Evolutionary conservation across 2,113 vertebrate genomes (phyloP), one percentile per base, ranked within the genome.

Genomic region (Oenanthe oenanthe): DNA sequence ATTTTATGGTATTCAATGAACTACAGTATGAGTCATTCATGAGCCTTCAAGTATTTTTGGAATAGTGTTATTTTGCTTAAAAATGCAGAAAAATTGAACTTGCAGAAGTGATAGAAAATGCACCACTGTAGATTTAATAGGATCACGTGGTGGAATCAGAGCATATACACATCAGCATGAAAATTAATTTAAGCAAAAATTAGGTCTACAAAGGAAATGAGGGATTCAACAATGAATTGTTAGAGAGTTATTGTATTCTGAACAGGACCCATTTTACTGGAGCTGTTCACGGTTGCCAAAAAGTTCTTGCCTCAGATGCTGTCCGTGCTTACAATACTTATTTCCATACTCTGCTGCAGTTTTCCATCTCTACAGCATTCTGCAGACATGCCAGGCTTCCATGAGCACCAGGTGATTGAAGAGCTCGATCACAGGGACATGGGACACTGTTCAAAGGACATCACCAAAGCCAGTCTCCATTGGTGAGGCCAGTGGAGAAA

Each of bases 11-110:
- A 81, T 94, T 96, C 96, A 96, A 56, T 97, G 88, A 98, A 97
- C 62, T 97, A 97, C 91, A 95, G 92, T 88, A 96, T 97, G 98
- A 98, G 97, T 98, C 97, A 98, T 95, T 97, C 96, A 95, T 83
- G 89, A 91, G 91, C 95, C 96, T 95, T 96, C 89, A 97, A 97
- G 95, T 98, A 98, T 98, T 98, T 98, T 97, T 96, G 97, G 97
- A 97, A 96, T 97, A 96, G 95, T 93, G 89, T 76, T 97, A 93
- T 97, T 97, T 97, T 96, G 88, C 94, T 97, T 96, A 95, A 92
- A 97, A 96, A 92, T 92, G 85, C 90, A 97, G 94, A 71, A 94
- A 95, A 95, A 93, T 86, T 2, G 38, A 94, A 95, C 94, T 70
- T 96, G 71, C 88, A 92, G 96, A 97, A 97, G 94, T 96, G 97